Evolutionary conservation across 2,797 vertebrate species (phyloP).

Genomic region (Anguilla obscura): DNA sequence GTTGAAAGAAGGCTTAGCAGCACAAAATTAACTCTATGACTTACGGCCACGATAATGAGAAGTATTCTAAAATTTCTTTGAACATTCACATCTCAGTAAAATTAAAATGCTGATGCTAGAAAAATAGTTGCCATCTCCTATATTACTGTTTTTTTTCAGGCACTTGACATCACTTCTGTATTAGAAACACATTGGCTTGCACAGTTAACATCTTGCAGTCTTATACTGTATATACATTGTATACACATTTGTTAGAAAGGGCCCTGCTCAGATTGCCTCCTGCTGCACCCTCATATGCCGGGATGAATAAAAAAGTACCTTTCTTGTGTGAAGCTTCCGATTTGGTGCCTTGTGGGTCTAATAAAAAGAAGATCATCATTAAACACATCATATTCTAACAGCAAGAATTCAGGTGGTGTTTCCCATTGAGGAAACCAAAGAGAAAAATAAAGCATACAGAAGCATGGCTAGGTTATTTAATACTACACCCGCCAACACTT

Average conservation of each 20-base stretch:
- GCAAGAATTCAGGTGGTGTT: slow-evolving; percentile 68
- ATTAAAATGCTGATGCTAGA: slow-evolving; percentile 6
- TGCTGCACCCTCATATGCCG: slow-evolving; percentile 47
- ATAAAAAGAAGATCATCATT: slow-evolving; percentile 83
- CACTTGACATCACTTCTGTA: background rate
- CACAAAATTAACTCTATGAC: background rate
- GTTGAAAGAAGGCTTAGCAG: slow-evolving; percentile 10
- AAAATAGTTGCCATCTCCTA: background rate
- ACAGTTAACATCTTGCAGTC: background rate
- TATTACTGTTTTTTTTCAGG: background rate
- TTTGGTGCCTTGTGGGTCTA: slow-evolving; percentile 83
- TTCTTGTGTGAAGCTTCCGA: slow-evolving; percentile 83
- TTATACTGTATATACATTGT: slow-evolving; percentile 2
- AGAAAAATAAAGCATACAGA: slow-evolving; percentile 61
- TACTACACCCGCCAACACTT: slow-evolving; percentile 73
- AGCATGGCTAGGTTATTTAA: slow-evolving; percentile 68
- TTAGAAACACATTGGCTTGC: background rate
- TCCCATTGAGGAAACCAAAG: slow-evolving; percentile 72
- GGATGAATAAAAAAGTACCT: slow-evolving; percentile 76
- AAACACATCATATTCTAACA: slow-evolving; percentile 79
- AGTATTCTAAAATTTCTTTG: background rate
- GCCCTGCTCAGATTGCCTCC: background rate
- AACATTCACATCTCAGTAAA: background rate
- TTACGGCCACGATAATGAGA: background rate
- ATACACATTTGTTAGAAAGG: background rate